A percentile compares a stretch with the other conserved stretches of the same genome.
Evolutionary conservation across 2,888 invertebrate species (phyloP).

Genomic region (Troilus luridus): DNA sequence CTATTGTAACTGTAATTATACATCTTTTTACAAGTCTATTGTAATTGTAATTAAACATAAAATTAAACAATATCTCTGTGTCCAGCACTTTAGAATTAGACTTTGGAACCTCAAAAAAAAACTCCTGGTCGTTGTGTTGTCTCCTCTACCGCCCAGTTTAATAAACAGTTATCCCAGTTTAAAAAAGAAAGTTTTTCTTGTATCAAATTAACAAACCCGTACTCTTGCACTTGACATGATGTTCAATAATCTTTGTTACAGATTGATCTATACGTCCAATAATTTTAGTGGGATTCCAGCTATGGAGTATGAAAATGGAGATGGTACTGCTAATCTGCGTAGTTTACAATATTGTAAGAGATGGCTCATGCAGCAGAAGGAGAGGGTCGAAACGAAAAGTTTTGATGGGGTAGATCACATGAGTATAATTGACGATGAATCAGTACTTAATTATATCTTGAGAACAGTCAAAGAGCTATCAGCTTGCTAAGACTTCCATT

Average conservation of each 20-base stretch:
- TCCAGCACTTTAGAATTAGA: too few species aligned
- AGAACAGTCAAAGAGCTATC: conserved; percentile 49
- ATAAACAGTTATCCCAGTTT: too few species aligned
- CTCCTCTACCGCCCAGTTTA: too few species aligned
- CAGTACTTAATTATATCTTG: conserved; percentile 77
- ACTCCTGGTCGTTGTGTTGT: too few species aligned
- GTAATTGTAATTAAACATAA: too few species aligned
- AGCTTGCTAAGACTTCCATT: neutral
- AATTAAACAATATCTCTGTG: too few species aligned
- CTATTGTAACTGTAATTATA: too few species aligned
- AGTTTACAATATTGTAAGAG: conserved; percentile 87
- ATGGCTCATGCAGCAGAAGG: conserved; percentile 80
- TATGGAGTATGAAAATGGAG: conserved; percentile 86
- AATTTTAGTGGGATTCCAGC: conserved; percentile 81
- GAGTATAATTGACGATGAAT: conserved; percentile 78
- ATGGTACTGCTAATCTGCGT: conserved; percentile 96
- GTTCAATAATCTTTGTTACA: conserved; percentile 67
- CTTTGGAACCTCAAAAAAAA: too few species aligned
- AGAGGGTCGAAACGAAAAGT: conserved; percentile 75
- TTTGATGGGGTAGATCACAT: conserved; percentile 79
- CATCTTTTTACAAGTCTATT: too few species aligned
- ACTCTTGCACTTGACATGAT: neutral
- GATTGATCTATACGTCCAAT: conserved; percentile 76
- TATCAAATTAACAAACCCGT: too few species aligned
- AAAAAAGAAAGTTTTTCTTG: too few species aligned